phyloP scores from a whole-genome alignment of 2,888 invertebrate species.

The Ypsolopha sequella region DNA sequence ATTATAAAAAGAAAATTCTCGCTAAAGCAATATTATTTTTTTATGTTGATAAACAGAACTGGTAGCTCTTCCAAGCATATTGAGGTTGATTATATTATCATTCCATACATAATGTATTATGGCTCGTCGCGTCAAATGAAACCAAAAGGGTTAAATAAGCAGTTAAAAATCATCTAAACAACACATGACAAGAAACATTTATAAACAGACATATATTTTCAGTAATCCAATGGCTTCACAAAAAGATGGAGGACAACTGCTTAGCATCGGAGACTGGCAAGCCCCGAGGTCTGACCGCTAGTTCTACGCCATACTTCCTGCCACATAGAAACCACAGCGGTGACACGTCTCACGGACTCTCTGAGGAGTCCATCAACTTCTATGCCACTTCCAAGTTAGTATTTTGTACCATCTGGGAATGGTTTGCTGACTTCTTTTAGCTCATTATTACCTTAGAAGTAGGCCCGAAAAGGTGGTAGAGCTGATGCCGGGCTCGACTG shows the following conservation, averaged over 20 bases:
- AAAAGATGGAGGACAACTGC: constrained; percentile 45
- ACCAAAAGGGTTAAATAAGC: too few species aligned
- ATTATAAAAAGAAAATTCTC: too few species aligned
- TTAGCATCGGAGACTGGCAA: constrained; percentile 15
- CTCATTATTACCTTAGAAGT: background rate
- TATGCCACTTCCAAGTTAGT: constrained; percentile 57
- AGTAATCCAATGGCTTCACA: constrained; percentile 67
- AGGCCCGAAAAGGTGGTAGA: too few species aligned
- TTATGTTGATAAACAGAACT: too few species aligned
- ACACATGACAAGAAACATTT: background rate
- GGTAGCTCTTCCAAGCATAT: too few species aligned
- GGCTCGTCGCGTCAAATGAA: too few species aligned
- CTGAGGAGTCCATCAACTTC: constrained; percentile 56
- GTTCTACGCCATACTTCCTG: constrained; percentile 50
- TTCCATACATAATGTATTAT: too few species aligned
- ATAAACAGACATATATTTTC: constrained; percentile 13
- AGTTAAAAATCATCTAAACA: too few species aligned
- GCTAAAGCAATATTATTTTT: too few species aligned
- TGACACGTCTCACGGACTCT: constrained; percentile 26
- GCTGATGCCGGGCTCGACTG: too few species aligned
- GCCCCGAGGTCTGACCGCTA: constrained; percentile 26
- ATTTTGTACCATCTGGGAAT: too few species aligned
- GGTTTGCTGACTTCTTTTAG: background rate
- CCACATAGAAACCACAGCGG: constrained; percentile 30
- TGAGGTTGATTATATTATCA: too few species aligned